These are phyloP conservation scores for Thryonomys swinderianus DNA, from an alignment of 2,113 vertebrate genomes.

Conservation along the genomic window DNA sequence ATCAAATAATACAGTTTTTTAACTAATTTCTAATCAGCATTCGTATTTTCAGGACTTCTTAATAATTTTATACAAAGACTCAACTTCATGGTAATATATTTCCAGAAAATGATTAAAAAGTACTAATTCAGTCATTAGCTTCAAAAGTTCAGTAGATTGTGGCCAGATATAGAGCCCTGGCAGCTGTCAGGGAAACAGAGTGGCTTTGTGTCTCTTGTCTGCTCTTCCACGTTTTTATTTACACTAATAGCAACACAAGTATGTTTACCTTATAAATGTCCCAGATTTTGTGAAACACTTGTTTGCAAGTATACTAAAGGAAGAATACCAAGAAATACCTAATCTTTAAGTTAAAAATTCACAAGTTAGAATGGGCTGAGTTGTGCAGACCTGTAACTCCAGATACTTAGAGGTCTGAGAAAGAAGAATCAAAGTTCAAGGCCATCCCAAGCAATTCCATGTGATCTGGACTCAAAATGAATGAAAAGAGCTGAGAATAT, in stretches of 20 bases:
- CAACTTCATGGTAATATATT: constrained; percentile 39
- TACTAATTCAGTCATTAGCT: constrained; percentile 31
- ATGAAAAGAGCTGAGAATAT: background rate
- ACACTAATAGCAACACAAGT: background rate
- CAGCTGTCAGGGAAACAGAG: constrained; percentile 60
- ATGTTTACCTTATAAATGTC: background rate
- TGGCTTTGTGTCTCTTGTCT: constrained; percentile 21
- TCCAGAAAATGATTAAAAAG: constrained; percentile 54
- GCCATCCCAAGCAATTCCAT: background rate
- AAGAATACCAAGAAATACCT: background rate
- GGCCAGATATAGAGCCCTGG: constrained; percentile 24
- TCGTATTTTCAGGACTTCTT: constrained; percentile 47
- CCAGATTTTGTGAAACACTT: background rate
- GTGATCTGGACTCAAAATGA: background rate
- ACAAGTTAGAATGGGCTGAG: background rate
- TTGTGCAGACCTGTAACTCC: background rate
- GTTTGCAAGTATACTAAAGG: background rate
- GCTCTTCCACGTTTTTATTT: constrained; percentile 44
- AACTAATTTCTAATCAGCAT: constrained; percentile 1
- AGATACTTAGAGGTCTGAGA: background rate
- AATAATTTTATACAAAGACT: constrained; percentile 34
- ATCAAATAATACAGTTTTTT: background rate
- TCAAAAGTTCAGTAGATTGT: constrained; percentile 47
- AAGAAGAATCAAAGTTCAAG: background rate
- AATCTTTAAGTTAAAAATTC: background rate